A percentile compares a stretch with the other conserved stretches of the same genome.
Conservation (phyloP, 2,888 invertebrate genomes). For the Orthosia incerta region DNA sequence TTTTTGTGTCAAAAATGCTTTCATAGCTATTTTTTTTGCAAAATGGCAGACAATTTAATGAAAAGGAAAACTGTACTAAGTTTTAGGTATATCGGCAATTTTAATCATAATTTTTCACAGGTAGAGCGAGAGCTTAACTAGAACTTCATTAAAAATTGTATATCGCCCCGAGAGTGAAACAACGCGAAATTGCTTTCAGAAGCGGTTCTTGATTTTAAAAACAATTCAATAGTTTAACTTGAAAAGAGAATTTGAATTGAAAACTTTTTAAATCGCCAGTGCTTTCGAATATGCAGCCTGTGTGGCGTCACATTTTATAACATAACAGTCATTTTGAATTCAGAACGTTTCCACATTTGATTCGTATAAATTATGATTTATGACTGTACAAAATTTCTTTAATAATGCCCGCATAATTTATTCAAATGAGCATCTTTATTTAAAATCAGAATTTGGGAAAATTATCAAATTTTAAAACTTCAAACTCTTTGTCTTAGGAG, state of each 20-base stretch:
- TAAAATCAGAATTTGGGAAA: background rate
- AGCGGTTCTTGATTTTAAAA: constrained; percentile 7
- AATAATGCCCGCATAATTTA: constrained; percentile 42
- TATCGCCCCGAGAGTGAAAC: background rate
- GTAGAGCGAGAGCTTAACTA: background rate
- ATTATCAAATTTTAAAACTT: background rate
- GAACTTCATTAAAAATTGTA: background rate
- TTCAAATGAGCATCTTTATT: constrained; percentile 48
- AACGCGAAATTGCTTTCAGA: constrained; percentile 10
- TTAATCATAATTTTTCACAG: too few species aligned
- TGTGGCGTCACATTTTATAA: constrained; percentile 21
- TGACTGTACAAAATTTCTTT: constrained; percentile 37
- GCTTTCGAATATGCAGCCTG: background rate
- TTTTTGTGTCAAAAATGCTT: too few species aligned
- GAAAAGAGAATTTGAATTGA: constrained; percentile 17
- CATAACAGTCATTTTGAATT: constrained; percentile 34
- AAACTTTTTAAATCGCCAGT: background rate
- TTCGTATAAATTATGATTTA: constrained; percentile 36
- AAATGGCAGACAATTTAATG: too few species aligned
- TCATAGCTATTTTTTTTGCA: too few species aligned
- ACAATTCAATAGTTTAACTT: background rate
- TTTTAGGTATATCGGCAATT: too few species aligned
- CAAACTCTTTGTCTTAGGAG: background rate
- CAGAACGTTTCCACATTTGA: constrained; percentile 37
- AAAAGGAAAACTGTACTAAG: too few species aligned